These are phyloP conservation scores for Lissonota sp. DNA, from an alignment of 2,888 invertebrate genomes.

Conservation along the genomic window DNA sequence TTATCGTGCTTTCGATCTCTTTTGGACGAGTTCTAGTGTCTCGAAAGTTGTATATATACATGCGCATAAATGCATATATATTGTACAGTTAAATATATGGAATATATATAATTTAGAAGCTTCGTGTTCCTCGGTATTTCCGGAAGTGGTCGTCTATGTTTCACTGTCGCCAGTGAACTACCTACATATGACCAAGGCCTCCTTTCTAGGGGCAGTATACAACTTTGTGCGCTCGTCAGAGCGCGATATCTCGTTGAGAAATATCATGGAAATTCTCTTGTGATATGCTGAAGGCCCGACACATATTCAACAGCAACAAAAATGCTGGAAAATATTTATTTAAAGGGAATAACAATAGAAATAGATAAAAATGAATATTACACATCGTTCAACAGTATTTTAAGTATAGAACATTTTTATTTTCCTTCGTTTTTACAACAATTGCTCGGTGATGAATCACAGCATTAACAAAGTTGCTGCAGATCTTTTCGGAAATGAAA, in stretches of 20 bases:
- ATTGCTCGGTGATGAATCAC: no score
- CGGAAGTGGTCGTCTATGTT: slow-evolving; percentile 32
- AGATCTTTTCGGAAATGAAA: no score
- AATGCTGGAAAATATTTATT: not conserved
- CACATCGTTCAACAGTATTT: no score
- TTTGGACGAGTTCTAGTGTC: not conserved
- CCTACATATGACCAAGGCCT: slow-evolving; percentile 27
- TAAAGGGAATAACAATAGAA: no score
- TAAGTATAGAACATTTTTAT: no score
- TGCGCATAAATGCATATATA: not conserved
- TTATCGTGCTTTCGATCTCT: slow-evolving; percentile 57
- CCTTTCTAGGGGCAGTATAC: slow-evolving; percentile 6
- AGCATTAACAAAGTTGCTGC: no score
- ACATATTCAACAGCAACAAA: no score
- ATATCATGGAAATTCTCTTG: no score
- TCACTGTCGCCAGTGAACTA: not conserved
- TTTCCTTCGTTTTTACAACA: no score
- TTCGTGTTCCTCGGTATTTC: slow-evolving; percentile 22
- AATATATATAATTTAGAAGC: slow-evolving; percentile 11
- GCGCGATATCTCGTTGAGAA: slow-evolving; percentile 25
- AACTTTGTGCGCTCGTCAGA: slow-evolving; percentile 25
- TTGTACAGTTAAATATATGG: no score
- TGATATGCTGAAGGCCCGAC: slow-evolving; percentile 21
- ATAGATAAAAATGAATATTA: no score
- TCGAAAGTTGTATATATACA: no score